Evolutionary conservation across 2,888 invertebrate genomes (phyloP), one percentile per base, ranked within the genome.

Genomic region (Tenthredo scrophulariae): DNA sequence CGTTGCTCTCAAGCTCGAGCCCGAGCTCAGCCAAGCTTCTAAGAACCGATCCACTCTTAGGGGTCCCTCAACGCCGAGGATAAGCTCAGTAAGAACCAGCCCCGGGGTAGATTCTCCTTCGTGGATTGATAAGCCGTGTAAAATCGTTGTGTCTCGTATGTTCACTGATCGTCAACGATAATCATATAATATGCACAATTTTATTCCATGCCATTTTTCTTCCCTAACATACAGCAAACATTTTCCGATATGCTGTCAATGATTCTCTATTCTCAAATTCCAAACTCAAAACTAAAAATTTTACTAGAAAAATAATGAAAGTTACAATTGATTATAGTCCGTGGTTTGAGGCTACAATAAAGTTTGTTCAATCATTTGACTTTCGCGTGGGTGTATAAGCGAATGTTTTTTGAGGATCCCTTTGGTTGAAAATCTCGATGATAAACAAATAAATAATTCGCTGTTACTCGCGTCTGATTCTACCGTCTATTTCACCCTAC

Each of bases 391-490:
- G 74, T 43, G 15, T 22, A 22, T 74, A 22, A n/a, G 50, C 40
- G 58, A 22, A 22, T 80, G 80, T 80, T 80, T 80, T 62, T 62
- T 15, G 62, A 58, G 80, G 58, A 62, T 29, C 46, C 75, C 50
- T 67, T 65, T 4, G 15, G 37, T 58, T 18, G 37, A 67, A 85
- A 85, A 82, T 82, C 85, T 85, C 80, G 79, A 43, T 67, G 58
- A 70, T 54, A 82, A 80, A 85, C 82, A 85, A 85, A 82, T 85
- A 85, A 82, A 85, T 85, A 85, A 85, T 50, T 62, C 67, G 26
- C 22, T 26, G 5, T 26, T 29, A 58, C 29, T 15, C 43, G 29
- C n/a, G 65, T 43, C 46, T 67, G 13, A 65, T 46, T 40, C 62
- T n/a, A 54, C 65, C 22, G 15, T 50, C 85, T 70, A 70, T 67